These are phyloP conservation scores for Catharus ustulatus DNA, from an alignment of 2,797 vertebrate genomes.

Conservation along the genomic window DNA sequence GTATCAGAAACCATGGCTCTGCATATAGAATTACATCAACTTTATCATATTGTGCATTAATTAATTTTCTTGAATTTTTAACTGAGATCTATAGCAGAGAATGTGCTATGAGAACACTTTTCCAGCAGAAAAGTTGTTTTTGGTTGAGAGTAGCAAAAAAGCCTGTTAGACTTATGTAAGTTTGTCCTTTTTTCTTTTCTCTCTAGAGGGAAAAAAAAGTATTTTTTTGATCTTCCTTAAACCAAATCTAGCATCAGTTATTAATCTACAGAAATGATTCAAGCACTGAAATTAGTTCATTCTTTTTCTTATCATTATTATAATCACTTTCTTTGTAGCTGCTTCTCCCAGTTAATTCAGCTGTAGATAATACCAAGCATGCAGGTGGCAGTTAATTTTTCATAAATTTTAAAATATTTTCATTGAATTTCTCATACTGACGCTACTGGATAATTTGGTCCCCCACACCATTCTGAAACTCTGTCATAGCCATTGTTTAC, in stretches of 20 bases:
- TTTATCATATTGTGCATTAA: neutral
- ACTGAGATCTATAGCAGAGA: neutral
- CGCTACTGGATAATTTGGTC: neutral
- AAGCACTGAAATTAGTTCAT: neutral
- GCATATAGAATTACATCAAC: neutral
- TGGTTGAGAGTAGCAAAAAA: neutral
- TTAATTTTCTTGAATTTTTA: neutral
- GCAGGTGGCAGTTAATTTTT: neutral
- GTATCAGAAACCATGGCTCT: neutral
- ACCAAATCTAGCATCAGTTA: neutral
- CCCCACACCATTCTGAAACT: neutral
- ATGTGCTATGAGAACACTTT: neutral
- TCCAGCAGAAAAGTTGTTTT: neutral
- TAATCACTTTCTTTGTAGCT: neutral
- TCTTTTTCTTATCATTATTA: neutral
- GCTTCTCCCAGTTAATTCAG: neutral
- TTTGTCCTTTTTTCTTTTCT: neutral
- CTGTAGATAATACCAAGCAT: neutral
- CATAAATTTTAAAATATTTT: neutral
- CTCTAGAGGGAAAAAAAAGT: neutral
- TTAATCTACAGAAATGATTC: neutral
- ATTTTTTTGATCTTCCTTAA: neutral
- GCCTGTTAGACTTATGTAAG: accelerated
- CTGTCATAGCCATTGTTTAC: neutral
- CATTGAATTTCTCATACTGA: neutral